A percentile compares a stretch with the other conserved stretches of the same genome.
These are phyloP conservation scores for Pseudochirops corinnae DNA, from an alignment of 2,797 vertebrate genomes.

Conservation along the genomic window DNA sequence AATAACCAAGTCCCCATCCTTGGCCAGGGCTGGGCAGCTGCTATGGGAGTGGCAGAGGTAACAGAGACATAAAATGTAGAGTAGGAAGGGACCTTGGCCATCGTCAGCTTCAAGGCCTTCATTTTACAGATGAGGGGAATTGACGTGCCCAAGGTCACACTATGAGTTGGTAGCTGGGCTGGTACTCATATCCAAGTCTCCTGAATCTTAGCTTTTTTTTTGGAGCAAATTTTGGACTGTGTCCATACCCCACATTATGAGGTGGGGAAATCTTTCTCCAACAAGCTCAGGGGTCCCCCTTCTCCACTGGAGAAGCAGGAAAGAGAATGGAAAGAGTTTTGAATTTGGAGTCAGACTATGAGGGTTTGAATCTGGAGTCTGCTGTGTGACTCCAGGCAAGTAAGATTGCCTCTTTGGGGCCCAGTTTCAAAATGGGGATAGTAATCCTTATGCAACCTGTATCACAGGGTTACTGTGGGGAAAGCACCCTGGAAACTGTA, in stretches of 20 bases:
- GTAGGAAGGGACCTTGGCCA: background rate
- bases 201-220: background rate
- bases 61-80: constrained; percentile 6
- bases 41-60: constrained; percentile 5
- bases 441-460: constrained; percentile 56
- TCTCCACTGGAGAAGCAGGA: background rate
- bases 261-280: constrained; percentile 24
- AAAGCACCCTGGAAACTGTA: background rate
- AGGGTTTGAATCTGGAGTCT: background rate
- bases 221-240: constrained; percentile 9
- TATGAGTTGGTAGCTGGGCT: constrained; percentile 6
- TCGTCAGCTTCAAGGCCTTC: constrained; percentile 19
- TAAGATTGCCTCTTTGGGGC: background rate
- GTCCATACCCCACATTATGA: background rate
- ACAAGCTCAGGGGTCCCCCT: constrained; percentile 11
- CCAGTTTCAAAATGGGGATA: constrained; percentile 17
- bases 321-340: background rate
- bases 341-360: background rate
- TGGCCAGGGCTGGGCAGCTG: background rate
- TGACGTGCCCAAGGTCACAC: constrained; percentile 68
- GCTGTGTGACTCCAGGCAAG: background rate
- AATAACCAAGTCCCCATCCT: constrained; percentile 15
- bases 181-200: background rate
- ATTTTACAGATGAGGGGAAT: constrained; percentile 48
- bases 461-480: constrained; percentile 31